Evolutionary conservation across 2,888 invertebrate species (phyloP).

Genomic region (Altica lythri): DNA sequence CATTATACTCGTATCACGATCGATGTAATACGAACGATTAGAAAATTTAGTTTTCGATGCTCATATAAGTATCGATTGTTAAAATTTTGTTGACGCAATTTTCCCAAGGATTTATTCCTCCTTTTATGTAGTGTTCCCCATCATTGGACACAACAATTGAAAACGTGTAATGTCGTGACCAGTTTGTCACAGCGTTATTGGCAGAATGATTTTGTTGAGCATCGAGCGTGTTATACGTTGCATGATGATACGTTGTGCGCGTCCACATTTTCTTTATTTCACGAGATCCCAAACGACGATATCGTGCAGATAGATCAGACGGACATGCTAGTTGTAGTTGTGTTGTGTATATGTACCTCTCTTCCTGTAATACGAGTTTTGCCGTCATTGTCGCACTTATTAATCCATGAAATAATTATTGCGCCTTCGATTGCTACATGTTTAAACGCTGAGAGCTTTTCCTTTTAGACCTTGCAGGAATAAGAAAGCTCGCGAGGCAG

Average conservation of each 20-base stretch:
- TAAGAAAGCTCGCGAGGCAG: no score
- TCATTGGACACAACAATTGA: slow-evolving; percentile 36
- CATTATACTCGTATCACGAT: no score
- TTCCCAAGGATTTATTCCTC: slow-evolving; percentile 32
- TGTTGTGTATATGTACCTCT: slow-evolving; percentile 39
- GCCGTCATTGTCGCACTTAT: slow-evolving; percentile 38
- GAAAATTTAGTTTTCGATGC: not conserved
- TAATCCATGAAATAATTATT: slow-evolving; percentile 39
- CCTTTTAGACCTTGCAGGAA: no score
- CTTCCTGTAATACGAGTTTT: slow-evolving; percentile 37
- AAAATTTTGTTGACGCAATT: no score
- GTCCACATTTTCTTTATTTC: slow-evolving; percentile 40
- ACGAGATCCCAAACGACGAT: slow-evolving; percentile 40
- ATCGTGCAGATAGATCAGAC: slow-evolving; percentile 36
- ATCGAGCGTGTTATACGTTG: slow-evolving; percentile 48
- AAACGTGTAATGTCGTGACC: slow-evolving; percentile 39
- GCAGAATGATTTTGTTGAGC: slow-evolving; percentile 42
- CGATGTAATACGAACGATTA: no score
- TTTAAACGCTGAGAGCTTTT: no score
- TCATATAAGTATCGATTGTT: no score
- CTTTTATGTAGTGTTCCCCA: slow-evolving; percentile 31
- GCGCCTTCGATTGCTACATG: slow-evolving; percentile 20
- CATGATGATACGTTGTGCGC: slow-evolving; percentile 46
- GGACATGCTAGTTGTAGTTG: slow-evolving; percentile 39
- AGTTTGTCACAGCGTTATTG: slow-evolving; percentile 42